Evolutionary conservation across 2,797 vertebrate genomes (phyloP).

Genomic region (Myiotriccus ornatus): DNA sequence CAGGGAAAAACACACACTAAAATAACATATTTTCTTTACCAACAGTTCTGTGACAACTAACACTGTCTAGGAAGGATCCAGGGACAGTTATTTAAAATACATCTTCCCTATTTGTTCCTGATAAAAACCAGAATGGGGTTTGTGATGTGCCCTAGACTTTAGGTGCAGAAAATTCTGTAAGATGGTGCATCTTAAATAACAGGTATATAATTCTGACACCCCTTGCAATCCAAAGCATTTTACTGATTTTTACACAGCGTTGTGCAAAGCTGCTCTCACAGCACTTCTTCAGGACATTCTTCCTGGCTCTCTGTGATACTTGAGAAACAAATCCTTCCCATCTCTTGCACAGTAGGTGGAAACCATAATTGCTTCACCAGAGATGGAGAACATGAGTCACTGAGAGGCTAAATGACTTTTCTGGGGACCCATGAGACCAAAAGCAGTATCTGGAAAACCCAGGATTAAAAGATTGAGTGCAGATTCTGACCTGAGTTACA

Average conservation of each 20-base stretch:
- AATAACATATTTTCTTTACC: constrained; percentile 38
- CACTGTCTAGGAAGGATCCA: background rate
- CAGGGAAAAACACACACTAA: constrained; percentile 11
- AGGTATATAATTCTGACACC: background rate
- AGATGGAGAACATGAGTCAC: background rate
- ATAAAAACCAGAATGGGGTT: rapidly evolving
- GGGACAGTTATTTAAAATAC: background rate
- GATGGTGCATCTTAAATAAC: background rate
- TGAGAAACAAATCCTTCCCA: background rate
- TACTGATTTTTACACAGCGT: background rate
- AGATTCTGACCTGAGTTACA: background rate
- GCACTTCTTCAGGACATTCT: background rate
- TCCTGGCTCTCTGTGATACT: background rate
- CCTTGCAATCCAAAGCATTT: background rate
- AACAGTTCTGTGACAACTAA: background rate
- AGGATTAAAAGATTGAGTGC: background rate
- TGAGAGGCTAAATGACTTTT: background rate
- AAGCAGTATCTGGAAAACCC: background rate
- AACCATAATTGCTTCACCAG: constrained; percentile 6
- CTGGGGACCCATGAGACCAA: background rate
- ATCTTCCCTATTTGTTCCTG: background rate
- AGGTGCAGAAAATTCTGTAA: background rate
- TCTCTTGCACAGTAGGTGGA: constrained; percentile 27
- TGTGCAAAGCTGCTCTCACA: rapidly evolving
- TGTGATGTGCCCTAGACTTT: background rate